phyloP scores from a whole-genome alignment of 2,797 vertebrate genomes.

The Platyrinchus mystaceus region DNA sequence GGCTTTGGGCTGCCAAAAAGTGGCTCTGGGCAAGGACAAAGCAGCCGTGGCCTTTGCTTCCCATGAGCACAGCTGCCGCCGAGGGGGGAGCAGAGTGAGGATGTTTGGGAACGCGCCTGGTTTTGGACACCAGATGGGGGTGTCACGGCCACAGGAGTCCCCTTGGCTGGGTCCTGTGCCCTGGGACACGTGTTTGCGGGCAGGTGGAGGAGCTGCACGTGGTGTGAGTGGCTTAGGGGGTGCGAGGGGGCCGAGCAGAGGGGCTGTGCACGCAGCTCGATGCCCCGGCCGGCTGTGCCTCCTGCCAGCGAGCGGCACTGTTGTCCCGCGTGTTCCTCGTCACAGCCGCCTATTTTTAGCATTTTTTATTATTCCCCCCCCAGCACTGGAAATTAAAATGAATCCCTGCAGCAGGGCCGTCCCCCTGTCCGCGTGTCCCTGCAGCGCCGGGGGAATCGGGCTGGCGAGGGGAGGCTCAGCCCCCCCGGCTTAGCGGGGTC shows the following conservation, averaged over 20 bases:
- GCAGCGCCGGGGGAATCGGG: not conserved
- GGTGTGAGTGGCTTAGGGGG: not conserved
- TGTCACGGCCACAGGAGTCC: not conserved
- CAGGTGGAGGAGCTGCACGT: not conserved
- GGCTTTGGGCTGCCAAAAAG: not conserved
- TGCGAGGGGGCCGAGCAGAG: not conserved
- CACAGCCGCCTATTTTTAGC: constrained; percentile 17
- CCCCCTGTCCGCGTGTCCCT: not conserved
- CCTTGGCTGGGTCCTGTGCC: not conserved
- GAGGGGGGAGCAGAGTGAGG: accelerated
- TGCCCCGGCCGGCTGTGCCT: not conserved
- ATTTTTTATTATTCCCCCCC: not conserved
- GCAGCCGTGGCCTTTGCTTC: not conserved
- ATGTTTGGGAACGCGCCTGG: accelerated
- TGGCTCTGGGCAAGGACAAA: not conserved
- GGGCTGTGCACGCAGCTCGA: not conserved
- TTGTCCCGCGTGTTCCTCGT: not conserved
- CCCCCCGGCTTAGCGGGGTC: not conserved
- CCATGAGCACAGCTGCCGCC: not conserved
- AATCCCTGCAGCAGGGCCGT: not conserved
- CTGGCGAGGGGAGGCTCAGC: not conserved
- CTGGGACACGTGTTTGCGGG: not conserved
- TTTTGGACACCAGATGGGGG: accelerated
- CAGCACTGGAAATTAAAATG: not conserved
- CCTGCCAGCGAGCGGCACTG: constrained; percentile 49